Percentiles rank a stretch among this genome's conserved stretches.
These are phyloP conservation scores for Galerucella pusilla DNA, from an alignment of 2,888 invertebrate species.

Conservation along the genomic window DNA sequence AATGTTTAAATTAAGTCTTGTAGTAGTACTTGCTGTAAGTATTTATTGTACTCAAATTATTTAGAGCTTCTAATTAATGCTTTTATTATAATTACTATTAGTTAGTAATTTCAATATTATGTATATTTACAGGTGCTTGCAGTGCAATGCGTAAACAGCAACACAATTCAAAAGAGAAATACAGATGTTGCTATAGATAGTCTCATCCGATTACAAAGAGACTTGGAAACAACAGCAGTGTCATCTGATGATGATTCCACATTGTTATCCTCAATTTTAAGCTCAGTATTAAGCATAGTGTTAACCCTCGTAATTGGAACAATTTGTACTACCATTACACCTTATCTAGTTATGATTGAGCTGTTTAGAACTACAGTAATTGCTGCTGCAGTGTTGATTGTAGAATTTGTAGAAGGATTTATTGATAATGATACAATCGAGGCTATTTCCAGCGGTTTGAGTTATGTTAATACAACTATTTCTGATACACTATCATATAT, in stretches of 20 bases:
- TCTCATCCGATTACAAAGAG: neutral
- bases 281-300: neutral
- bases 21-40: neutral
- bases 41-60: neutral
- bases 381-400: slow-evolving; percentile 1
- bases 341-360: slow-evolving; percentile 5
- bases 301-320: neutral
- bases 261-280: neutral
- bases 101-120: neutral
- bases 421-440: neutral
- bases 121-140: neutral
- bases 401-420: neutral
- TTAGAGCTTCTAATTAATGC: neutral
- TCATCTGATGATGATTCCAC: neutral
- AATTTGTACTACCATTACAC: neutral
- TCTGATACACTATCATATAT: neutral
- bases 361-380: slow-evolving; percentile 8
- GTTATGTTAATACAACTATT: neutral
- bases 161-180: neutral
- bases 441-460: neutral
- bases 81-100: neutral
- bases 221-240: neutral
- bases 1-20: slow-evolving; percentile 7
- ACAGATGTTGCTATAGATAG: neutral
- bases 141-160: neutral